Base-by-base conservation (phyloP, 2,113 vertebrate species). In the Albula glossodonta region DNA sequence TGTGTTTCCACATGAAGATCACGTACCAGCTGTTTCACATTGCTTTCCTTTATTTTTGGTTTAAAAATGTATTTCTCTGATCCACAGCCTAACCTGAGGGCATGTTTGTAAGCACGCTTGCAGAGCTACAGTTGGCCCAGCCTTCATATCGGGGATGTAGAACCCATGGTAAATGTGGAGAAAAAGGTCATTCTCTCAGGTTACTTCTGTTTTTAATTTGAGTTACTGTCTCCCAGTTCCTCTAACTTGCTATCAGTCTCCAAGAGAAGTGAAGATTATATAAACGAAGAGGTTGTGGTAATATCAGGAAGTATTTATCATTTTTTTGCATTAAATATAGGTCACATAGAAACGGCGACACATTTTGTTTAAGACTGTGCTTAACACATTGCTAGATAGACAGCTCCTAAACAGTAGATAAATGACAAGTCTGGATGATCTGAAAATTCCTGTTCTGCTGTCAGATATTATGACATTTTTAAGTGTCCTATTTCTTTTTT, bases 11-110 rank as follows among this genome's bases (percentile, higher is more conserved):
- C 51, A 17, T 57, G n/a, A 48, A 31, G 12, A 41, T 12, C 1
- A n/a, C 53, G 13, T 10, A 81, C 9, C 49, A 81, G 80, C 80
- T 81, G 49, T 51, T 81, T 15, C 50, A 22, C 81, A 82, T 82
- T 11, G 22, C 81, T 57, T 82, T 81, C 12, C 25, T 13, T 82
- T 57, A 15, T 60, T 11, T 82, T 8, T 51, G 25, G 51, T 15
- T 82, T 41, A 51, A 41, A 41, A 41, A 41, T 41, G 31, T 41
- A 1, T 82, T 12, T 82, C 51, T 57, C 52, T 11, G 56, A 31
- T 57, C 22, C 4, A 11, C 13, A 22, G 9, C 50, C 51, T 81
- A 10, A 81, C 80, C 80, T 52, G 51, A 53, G 80, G 80, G 80
- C 6, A 51, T 52, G 50, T 81, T 80, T 48, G 22, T 22, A 51